Evolutionary conservation across 35 echinoderm and acorn worm species (phyloP).

Genomic region (Lytechinus variegatus): DNA sequence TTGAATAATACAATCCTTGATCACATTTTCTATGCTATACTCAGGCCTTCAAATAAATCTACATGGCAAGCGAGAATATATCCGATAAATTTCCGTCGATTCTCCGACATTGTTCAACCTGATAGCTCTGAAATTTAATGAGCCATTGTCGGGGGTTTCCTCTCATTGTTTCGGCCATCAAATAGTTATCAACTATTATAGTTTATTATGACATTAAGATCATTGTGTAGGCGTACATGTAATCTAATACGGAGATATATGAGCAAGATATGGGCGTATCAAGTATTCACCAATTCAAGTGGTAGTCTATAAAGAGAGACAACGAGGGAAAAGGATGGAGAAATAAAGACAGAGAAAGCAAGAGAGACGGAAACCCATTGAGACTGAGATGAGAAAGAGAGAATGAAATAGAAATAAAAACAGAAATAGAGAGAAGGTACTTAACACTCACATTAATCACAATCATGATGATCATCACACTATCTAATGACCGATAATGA

Average conservation of each 20-base stretch:
- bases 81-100: too few species aligned
- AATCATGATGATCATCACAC: too few species aligned
- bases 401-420: background rate
- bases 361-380: background rate
- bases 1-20: too few species aligned
- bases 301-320: background rate
- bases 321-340: background rate
- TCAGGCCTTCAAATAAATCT: too few species aligned
- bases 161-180: background rate
- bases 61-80: too few species aligned
- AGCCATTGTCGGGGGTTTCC: background rate
- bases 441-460: too few species aligned
- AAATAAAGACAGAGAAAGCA: background rate
- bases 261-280: background rate
- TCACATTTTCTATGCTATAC: too few species aligned
- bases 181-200: too few species aligned
- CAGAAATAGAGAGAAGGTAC: too few species aligned
- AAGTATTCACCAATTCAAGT: background rate
- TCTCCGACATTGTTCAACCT: background rate
- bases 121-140: background rate
- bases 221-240: background rate
- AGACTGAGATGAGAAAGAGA: background rate
- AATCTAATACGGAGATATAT: background rate
- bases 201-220: background rate
- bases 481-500: too few species aligned